Percentiles rank a stretch among this genome's conserved stretches.
These are phyloP conservation scores for Sicus ferrugineus DNA, from an alignment of 2,888 invertebrate species.

Conservation along the genomic window DNA sequence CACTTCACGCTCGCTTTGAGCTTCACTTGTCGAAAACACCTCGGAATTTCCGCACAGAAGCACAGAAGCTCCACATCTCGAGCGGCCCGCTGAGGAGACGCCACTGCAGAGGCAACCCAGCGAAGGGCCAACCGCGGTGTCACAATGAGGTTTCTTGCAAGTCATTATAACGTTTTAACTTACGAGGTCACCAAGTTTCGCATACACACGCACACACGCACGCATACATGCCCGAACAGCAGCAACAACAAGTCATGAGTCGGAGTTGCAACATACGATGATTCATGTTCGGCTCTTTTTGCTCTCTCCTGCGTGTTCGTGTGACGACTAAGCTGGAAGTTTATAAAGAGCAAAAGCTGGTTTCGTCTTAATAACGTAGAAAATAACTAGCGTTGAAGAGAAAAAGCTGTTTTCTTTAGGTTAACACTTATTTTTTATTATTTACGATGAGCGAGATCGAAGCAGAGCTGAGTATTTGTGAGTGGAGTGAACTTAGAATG, in stretches of 20 bases:
- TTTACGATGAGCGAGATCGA: neutral
- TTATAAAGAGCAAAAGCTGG: no score
- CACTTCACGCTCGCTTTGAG: neutral
- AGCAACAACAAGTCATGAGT: no score
- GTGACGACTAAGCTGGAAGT: neutral
- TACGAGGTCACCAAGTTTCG: slow-evolving; percentile 6
- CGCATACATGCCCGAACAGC: slow-evolving; percentile 8
- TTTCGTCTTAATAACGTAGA: no score
- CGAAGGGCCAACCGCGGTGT: no score
- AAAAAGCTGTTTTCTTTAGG: no score
- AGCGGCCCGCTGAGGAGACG: no score
- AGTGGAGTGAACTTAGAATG: neutral
- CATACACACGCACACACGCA: slow-evolving; percentile 11
- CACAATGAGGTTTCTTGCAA: neutral
- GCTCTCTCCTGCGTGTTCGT: neutral
- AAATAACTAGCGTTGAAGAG: no score
- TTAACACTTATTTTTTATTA: no score
- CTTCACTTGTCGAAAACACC: neutral
- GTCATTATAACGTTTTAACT: neutral
- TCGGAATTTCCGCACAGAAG: neutral
- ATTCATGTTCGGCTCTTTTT: no score
- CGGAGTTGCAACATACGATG: no score
- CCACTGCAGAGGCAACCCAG: no score
- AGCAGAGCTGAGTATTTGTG: neutral
- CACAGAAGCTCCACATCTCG: no score